Base-by-base conservation (phyloP, 2,797 vertebrate species). In the Gadopsis marmoratus region DNA sequence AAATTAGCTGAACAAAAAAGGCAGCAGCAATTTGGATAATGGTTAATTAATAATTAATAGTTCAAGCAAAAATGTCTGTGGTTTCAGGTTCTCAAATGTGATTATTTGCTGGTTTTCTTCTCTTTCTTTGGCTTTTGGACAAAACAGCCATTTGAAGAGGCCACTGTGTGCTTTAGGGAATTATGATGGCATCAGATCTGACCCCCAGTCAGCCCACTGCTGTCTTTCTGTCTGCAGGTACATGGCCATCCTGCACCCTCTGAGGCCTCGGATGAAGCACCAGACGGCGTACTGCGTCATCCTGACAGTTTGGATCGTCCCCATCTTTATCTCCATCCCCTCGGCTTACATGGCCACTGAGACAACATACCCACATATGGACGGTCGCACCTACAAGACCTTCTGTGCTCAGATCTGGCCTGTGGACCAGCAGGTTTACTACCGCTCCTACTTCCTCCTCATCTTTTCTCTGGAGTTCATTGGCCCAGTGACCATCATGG, bases 361-460 rank as follows among this genome's bases (percentile, higher is more conserved):
- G 94, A 97, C 94, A 0, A 91, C 94, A 10, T 95, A 98, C 76
- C 95, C 96, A 0, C 95, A 94, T 0, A 21, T 21, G 0, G 75
- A 48, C 79, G 95, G 83, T 87, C 79, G 23, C 4, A 63, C 59
- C 92, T 79, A 95, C 78, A 99, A 99, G 94, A 96, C 96, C 83
- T 99, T 99, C 93, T 99, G 98, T 0, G 97, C 97, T 43, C 98
- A 99, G 90, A 96, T 99, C 81, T 99, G 98, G 98, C 95, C 97
- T 0, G 96, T 97, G 66, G 97, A 99, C 78, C 95, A 97, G 84
- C 96, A 97, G 84, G 80, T 95, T 0, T 96, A 95, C 86, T 99
- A 99, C 74, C 97, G 97, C 79, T 96, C 97, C 23, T 99, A 99
- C 89, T 98, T 98, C 89, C 95, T 99, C 43, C 97, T 98, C 41